These are phyloP conservation scores for Melanotaenia parkinsoni DNA, from an alignment of 2,797 vertebrate species.

Conservation along the genomic window DNA sequence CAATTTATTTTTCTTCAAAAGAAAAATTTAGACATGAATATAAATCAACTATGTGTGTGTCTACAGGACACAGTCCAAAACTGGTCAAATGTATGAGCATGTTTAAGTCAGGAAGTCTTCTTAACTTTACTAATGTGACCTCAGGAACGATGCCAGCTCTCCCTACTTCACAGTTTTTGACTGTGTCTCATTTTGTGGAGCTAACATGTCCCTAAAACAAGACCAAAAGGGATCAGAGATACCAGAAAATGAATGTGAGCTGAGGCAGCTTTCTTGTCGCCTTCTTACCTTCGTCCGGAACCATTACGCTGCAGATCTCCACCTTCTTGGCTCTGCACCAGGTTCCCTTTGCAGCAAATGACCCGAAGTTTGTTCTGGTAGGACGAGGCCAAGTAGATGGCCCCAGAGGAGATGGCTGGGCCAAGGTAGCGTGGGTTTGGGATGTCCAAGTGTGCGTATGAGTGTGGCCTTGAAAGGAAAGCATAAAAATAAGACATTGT, in stretches of 20 bases:
- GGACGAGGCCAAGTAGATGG: constrained; percentile 94
- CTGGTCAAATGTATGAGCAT: neutral
- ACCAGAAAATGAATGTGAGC: neutral
- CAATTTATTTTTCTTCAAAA: neutral
- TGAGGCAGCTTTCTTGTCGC: neutral
- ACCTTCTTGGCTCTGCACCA: constrained; percentile 87
- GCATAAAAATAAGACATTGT: neutral
- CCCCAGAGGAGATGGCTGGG: constrained; percentile 95
- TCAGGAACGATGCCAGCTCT: neutral
- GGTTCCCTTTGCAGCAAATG: constrained; percentile 97
- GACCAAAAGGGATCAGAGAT: neutral
- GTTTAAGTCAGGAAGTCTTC: neutral
- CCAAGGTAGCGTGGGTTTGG: constrained; percentile 95
- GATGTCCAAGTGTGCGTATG: constrained; percentile 93
- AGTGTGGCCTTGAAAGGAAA: constrained; percentile 83
- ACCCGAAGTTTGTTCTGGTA: constrained; percentile 98
- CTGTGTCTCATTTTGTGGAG: neutral
- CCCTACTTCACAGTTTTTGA: neutral
- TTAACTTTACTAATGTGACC: neutral
- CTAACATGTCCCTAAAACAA: neutral
- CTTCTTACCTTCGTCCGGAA: constrained; percentile 88
- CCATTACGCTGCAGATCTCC: constrained; percentile 88
- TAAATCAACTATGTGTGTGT: neutral
- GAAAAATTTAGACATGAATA: neutral
- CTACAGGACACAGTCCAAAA: neutral